Evolutionary conservation across 2,113 vertebrate species (phyloP), one percentile per base, ranked within the genome.

Genomic region (Talpa occidentalis): DNA sequence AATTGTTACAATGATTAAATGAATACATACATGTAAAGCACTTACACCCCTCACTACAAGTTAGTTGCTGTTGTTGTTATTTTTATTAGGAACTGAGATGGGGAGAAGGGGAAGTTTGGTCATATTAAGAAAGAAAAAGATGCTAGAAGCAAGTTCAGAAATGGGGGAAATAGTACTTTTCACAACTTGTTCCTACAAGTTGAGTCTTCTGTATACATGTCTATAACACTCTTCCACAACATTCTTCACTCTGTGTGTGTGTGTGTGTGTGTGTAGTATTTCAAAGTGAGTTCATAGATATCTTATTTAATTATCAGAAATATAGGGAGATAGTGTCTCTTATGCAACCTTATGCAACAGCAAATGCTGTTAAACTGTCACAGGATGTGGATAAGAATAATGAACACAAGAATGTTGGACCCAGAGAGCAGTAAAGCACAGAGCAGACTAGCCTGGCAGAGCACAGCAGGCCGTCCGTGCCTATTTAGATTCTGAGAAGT

Each of bases 61-160:
- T 66, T 64, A 82, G 44, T 44, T 73, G 19, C 52, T 52, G 19
- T 42, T 86, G 62, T 35, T 77, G 40, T 69, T 88, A 17, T 76
- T 77, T 47, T 42, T 17, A 82, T 21, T 59, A 80, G 47, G 56
- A 85, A 64, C 30, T 37, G 70, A 93, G 89, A 93, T 79, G 42
- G 16, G n/a, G 17, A 72, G 37, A 94, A 56, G 26, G 37, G 70
- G 82, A 92, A 83, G 56, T 83, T 4, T 37, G 30, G 40, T 49
- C 62, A 59, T 26, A 52, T 73, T 78, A 78, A 73, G 32, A 86
- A 79, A 79, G 56, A 47, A 88, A 91, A 88, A 44, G 47, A 64
- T 47, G 52, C 44, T 47, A 85, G 87, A 6, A 70, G 47, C 37
- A 60, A 79, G 35, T 76, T 95, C 64, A 62, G 72, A 87, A 97